phyloP scores from a whole-genome alignment of 1,140 invertebrate species.

The Coelopa frigida region DNA sequence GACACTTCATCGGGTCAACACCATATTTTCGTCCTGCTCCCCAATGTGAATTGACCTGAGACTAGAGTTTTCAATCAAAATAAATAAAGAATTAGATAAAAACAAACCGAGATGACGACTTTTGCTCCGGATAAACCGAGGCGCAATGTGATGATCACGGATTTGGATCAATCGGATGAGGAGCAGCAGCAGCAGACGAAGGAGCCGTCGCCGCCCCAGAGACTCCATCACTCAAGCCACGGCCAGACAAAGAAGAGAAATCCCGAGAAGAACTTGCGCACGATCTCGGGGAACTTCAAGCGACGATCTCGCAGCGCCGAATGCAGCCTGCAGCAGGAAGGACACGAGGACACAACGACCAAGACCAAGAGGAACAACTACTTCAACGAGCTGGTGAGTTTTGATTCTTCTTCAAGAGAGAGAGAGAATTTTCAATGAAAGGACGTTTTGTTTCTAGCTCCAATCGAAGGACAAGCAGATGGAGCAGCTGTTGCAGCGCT shows the following conservation, averaged over 20 bases:
- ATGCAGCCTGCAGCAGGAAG: constrained; percentile 18
- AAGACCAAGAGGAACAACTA: constrained; percentile 19
- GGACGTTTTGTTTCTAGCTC: constrained; percentile 17
- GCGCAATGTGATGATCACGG: constrained; percentile 31
- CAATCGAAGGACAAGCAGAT: constrained; percentile 42
- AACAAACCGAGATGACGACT: too few species aligned
- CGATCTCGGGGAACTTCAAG: constrained; percentile 35
- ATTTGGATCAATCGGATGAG: constrained; percentile 30
- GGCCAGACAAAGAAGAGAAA: constrained; percentile 15
- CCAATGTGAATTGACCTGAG: too few species aligned
- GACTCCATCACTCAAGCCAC: constrained; percentile 9
- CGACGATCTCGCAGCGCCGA: constrained; percentile 33
- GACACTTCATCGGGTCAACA: too few species aligned
- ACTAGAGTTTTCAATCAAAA: too few species aligned
- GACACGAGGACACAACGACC: too few species aligned
- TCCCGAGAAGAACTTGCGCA: constrained; percentile 28
- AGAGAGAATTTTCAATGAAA: neutral
- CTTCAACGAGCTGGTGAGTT: constrained; percentile 29
- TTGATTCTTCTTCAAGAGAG: neutral
- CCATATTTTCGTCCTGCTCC: too few species aligned
- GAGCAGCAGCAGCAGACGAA: constrained; percentile 11
- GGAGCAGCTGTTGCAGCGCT: constrained; percentile 33
- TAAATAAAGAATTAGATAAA: too few species aligned
- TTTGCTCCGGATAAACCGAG: too few species aligned
- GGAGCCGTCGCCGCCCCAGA: neutral